Percentiles rank a stretch among this genome's conserved stretches.
Evolutionary conservation across 2,113 vertebrate genomes (phyloP).

Genomic region (Crotalus helleri): DNA sequence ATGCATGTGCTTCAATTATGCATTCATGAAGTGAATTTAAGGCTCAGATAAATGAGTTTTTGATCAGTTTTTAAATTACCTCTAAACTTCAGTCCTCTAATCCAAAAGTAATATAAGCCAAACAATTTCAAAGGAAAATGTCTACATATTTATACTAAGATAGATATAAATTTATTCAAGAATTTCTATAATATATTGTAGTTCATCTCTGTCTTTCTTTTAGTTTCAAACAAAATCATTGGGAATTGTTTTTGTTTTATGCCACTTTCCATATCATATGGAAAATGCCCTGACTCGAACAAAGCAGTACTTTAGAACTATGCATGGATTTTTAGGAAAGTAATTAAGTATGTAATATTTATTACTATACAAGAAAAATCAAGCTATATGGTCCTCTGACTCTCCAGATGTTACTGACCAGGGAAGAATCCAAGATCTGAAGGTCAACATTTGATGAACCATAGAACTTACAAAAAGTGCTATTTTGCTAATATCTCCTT

Average conservation of each 20-base stretch:
- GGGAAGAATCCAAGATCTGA: background rate
- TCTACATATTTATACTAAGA: background rate
- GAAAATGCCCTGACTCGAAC: background rate
- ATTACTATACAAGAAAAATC: background rate
- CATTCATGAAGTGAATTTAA: constrained; percentile 19
- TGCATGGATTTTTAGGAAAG: background rate
- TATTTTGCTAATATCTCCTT: background rate
- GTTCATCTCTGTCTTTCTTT: background rate
- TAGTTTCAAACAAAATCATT: background rate
- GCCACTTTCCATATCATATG: background rate
- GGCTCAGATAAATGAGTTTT: constrained; percentile 34
- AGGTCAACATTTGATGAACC: background rate
- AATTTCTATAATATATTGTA: background rate
- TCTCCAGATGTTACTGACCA: background rate
- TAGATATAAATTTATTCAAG: background rate
- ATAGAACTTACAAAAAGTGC: background rate
- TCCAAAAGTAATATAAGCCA: background rate
- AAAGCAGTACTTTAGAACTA: background rate
- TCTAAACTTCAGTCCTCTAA: background rate
- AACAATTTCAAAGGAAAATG: background rate
- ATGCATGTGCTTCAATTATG: constrained; percentile 7
- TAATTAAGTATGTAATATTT: background rate
- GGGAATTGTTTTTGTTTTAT: background rate
- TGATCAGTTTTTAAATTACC: constrained; percentile 4
- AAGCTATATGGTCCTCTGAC: background rate